A percentile compares a stretch with the other conserved stretches of the same genome.
phyloP scores from a whole-genome alignment of 2,113 vertebrate genomes.

The Drymodes brunneopygia region DNA sequence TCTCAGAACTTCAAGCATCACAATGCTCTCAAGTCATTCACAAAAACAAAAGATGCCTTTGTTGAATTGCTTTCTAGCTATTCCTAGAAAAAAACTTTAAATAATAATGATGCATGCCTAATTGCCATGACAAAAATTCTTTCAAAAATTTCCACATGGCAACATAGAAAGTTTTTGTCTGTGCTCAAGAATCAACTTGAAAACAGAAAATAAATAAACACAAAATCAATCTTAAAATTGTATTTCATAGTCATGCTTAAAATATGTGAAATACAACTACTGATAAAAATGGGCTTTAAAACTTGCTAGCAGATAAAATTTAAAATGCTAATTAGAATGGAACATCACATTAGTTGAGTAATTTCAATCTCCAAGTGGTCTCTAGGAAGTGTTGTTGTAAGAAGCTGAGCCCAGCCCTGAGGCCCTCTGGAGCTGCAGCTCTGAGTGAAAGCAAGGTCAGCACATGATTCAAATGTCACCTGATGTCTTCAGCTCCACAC shows the following conservation, averaged over 20 bases:
- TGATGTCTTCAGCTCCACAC: neutral
- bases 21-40: neutral
- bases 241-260: neutral
- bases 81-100: neutral
- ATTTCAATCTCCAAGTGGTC: neutral
- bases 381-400: neutral
- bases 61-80: neutral
- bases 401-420: neutral
- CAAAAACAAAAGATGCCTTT: neutral
- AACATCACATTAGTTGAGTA: neutral
- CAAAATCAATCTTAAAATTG: neutral
- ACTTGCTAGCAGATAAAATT: neutral
- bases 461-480: neutral
- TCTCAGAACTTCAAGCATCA: neutral
- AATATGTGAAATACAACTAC: neutral
- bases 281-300: neutral
- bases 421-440: neutral
- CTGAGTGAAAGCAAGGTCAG: neutral
- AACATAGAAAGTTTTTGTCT: neutral
- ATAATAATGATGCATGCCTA: neutral
- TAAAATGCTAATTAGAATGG: neutral
- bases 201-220: neutral
- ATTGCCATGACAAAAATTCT: neutral
- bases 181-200: neutral
- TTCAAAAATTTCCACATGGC: neutral